Evolutionary conservation across 23 tunicate species (phyloP).

Genomic region (Ascidia mentula): DNA sequence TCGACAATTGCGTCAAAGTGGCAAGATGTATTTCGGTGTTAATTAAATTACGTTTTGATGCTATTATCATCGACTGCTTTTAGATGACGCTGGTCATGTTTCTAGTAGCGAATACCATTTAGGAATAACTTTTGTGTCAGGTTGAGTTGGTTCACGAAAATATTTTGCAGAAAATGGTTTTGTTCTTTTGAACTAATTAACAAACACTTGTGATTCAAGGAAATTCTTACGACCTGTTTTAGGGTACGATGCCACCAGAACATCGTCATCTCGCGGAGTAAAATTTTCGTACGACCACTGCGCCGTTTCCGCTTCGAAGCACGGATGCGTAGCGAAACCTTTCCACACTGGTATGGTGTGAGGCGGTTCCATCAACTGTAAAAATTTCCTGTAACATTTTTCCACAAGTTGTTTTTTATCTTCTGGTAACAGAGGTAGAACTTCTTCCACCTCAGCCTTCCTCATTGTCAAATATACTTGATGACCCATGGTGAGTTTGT

Average conservation of each 20-base stretch:
- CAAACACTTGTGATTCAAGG: background rate
- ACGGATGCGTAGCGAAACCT: background rate
- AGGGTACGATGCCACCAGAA: slow-evolving; percentile 3
- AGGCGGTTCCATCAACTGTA: background rate
- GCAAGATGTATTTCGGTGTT: too few relatives aligned
- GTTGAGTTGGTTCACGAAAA: too few relatives aligned
- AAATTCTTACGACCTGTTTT: background rate
- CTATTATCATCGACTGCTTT: too few relatives aligned
- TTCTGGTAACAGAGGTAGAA: background rate
- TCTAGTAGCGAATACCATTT: too few relatives aligned
- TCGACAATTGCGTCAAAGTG: too few relatives aligned
- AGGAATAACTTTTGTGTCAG: too few relatives aligned
- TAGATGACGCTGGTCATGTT: too few relatives aligned
- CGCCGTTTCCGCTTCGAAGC: background rate
- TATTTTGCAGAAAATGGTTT: too few relatives aligned
- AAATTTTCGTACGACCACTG: background rate
- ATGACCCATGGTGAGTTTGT: too few relatives aligned
- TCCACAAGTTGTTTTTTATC: background rate
- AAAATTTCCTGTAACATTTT: background rate
- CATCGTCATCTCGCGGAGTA: slow-evolving; percentile 4
- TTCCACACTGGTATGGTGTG: background rate
- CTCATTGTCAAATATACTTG: too few relatives aligned
- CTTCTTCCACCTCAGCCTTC: background rate
- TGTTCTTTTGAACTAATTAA: background rate
- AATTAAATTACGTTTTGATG: too few relatives aligned